Evolutionary conservation across 1,140 invertebrate genomes (phyloP).

Genomic region (Drosophila nigrodunni): DNA sequence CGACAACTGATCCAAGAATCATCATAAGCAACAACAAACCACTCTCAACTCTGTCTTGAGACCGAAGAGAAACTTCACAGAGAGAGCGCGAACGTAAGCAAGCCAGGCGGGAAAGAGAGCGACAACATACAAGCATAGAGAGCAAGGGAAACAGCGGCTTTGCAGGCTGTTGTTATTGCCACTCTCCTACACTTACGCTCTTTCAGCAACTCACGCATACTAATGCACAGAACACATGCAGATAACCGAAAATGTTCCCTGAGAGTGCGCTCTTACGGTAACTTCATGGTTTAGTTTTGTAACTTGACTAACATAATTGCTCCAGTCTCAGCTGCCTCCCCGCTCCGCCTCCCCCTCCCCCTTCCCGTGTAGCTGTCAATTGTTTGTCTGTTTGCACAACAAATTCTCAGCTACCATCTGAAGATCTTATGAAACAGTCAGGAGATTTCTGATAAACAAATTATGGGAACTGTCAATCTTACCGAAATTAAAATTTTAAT

Average conservation of each 20-base stretch:
- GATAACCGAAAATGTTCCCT: conserved; percentile 10
- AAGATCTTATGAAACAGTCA: conserved; percentile 27
- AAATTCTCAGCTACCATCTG: conserved; percentile 27
- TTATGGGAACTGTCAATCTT: conserved; percentile 9
- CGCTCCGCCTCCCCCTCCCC: conserved; percentile 10
- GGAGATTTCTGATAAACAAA: conserved; percentile 21
- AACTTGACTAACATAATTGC: conserved; percentile 38
- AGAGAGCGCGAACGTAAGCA: neutral
- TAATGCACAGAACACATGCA: neutral
- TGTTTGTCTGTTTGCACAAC: conserved; percentile 29
- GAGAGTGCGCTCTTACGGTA: conserved; percentile 45
- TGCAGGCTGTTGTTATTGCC: neutral
- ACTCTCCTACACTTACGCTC: neutral
- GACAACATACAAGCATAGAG: neutral
- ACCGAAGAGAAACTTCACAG: conserved; percentile 29
- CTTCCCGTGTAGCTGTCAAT: conserved; percentile 15
- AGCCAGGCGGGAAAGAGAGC: neutral
- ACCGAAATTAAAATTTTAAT: neutral
- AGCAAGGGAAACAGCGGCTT: neutral
- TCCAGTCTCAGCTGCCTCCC: conserved; percentile 15
- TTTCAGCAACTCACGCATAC: conserved; percentile 7
- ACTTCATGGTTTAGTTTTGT: conserved; percentile 56
- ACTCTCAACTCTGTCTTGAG: conserved; percentile 10
- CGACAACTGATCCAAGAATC: conserved; percentile 38
- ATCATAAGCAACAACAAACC: conserved; percentile 9